Evolutionary conservation across 2,797 vertebrate genomes (phyloP).

Genomic region (Hylomyscus alleni): DNA sequence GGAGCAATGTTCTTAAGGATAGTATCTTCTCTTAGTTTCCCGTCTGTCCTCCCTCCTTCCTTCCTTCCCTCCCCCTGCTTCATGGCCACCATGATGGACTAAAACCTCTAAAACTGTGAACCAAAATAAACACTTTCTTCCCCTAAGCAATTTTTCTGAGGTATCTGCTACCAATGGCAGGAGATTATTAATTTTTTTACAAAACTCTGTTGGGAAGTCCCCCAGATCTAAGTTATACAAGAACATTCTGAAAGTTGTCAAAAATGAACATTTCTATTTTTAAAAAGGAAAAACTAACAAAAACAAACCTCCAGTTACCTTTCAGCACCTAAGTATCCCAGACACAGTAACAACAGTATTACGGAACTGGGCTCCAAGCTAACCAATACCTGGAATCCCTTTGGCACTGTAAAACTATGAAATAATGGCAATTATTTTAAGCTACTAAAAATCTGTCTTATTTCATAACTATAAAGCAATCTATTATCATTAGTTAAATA

Average conservation of each 20-base stretch:
- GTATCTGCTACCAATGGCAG: neutral
- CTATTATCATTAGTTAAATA: conserved; percentile 49
- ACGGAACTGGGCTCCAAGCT: neutral
- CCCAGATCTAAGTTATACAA: conserved; percentile 54
- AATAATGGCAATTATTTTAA: conserved; percentile 68
- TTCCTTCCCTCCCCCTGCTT: too few species aligned
- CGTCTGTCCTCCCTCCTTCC: too few species aligned
- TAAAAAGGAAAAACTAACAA: conserved; percentile 2
- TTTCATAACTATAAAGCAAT: conserved; percentile 60
- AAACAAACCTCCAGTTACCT: neutral
- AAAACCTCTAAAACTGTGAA: neutral
- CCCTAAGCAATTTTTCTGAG: neutral
- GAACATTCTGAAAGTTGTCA: conserved; percentile 54
- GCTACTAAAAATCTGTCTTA: conserved; percentile 57
- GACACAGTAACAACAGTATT: neutral
- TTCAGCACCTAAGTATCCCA: conserved; percentile 4
- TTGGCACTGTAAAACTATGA: conserved; percentile 36
- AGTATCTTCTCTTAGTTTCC: neutral
- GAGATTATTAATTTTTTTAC: neutral
- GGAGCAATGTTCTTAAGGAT: neutral
- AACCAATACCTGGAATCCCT: conserved; percentile 42
- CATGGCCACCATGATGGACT: neutral
- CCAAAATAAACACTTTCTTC: neutral
- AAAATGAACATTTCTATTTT: conserved; percentile 52
- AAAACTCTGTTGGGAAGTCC: conserved; percentile 45